These are phyloP conservation scores for Mormyrus hasselquistii DNA, from an alignment of 2,797 vertebrate species.

Conservation along the genomic window DNA sequence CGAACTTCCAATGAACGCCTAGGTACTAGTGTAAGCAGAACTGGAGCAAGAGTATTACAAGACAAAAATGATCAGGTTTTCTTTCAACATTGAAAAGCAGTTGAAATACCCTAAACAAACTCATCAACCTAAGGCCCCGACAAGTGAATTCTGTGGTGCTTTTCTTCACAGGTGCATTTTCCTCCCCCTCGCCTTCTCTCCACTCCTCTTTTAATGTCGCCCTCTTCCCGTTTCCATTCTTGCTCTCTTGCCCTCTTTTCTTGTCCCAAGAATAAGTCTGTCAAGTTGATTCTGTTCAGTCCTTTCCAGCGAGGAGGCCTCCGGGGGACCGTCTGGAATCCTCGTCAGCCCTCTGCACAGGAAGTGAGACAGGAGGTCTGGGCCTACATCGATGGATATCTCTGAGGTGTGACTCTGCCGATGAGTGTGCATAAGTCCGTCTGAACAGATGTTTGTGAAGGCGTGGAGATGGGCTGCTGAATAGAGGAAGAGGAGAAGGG, in stretches of 20 bases:
- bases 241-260: neutral
- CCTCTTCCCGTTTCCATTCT: neutral
- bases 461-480: neutral
- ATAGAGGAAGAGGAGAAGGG: neutral
- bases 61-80: neutral
- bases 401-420: neutral
- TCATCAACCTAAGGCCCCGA: neutral
- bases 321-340: conserved; percentile 8
- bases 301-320: neutral
- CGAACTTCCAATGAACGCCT: neutral
- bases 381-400: conserved; percentile 27
- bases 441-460: neutral
- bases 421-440: conserved; percentile 20
- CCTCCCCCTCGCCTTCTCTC: neutral
- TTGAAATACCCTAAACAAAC: neutral
- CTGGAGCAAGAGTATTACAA: neutral
- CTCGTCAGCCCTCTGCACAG: conserved; percentile 14
- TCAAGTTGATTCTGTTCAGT: neutral
- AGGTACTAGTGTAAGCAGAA: neutral
- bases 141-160: neutral
- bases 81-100: neutral
- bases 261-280: neutral
- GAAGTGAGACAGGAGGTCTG: conserved; percentile 21
- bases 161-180: neutral
- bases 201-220: neutral